These are phyloP conservation scores for Gortyna flavago DNA, from an alignment of 2,888 invertebrate species.

Conservation along the genomic window DNA sequence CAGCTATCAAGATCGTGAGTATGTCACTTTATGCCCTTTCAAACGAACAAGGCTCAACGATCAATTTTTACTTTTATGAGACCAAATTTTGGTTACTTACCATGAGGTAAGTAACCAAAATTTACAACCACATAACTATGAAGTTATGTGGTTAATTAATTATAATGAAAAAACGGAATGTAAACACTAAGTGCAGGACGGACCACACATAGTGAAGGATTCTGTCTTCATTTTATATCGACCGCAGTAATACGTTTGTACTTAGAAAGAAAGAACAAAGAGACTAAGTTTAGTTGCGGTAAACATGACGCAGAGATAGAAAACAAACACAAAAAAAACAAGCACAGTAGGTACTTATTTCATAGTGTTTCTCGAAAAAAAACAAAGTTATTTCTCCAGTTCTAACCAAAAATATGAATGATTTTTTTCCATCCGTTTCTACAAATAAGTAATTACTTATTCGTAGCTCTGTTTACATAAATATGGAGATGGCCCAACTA, in stretches of 20 bases:
- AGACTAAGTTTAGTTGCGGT: too few species aligned
- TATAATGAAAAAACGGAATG: background rate
- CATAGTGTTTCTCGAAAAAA: background rate
- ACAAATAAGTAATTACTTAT: too few species aligned
- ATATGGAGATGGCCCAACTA: too few species aligned
- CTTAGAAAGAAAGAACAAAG: background rate
- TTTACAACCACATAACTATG: background rate
- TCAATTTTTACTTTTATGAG: background rate
- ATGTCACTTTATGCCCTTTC: too few species aligned
- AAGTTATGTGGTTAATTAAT: background rate
- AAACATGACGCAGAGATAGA: too few species aligned
- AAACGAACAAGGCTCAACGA: background rate
- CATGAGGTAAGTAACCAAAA: too few species aligned
- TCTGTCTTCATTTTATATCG: background rate
- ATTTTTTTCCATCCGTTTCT: background rate
- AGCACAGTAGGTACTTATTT: background rate
- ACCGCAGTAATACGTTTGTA: background rate
- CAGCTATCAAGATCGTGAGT: slow-evolving; percentile 74
- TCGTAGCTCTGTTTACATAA: too few species aligned
- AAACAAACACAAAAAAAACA: too few species aligned
- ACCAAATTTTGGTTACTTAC: background rate
- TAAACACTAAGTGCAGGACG: too few species aligned
- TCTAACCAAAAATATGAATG: background rate
- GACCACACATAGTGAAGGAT: too few species aligned
- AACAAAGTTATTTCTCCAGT: background rate